Evolutionary conservation across 2,113 vertebrate genomes (phyloP).

Genomic region (Mohoua ochrocephala): DNA sequence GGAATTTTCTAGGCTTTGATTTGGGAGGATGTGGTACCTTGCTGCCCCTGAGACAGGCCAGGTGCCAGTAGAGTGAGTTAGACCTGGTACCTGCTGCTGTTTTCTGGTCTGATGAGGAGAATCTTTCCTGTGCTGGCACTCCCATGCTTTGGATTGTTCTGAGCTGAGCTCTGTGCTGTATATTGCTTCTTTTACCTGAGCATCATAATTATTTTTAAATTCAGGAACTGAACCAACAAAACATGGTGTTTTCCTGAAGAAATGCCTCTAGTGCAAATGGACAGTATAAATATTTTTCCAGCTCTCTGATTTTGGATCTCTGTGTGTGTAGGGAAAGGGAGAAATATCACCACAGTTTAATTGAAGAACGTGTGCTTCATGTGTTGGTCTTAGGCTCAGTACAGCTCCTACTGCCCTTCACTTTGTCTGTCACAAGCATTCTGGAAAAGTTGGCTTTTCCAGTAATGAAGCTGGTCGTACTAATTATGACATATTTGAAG

Average conservation of each 20-base stretch:
- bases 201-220: background rate
- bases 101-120: too few relatives aligned
- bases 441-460: background rate
- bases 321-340: background rate
- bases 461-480: background rate
- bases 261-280: background rate
- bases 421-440: background rate
- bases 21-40: background rate
- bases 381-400: background rate
- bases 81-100: background rate
- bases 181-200: background rate
- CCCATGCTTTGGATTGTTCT: background rate
- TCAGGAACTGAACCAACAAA: background rate
- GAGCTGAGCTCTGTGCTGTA: background rate
- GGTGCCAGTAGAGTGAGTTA: background rate
- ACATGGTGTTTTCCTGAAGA: background rate
- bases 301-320: background rate
- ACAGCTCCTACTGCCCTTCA: background rate
- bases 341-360: background rate
- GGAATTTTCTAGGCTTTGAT: background rate
- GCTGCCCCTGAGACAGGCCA: background rate
- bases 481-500: background rate
- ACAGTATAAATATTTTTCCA: background rate
- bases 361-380: accelerated
- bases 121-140: background rate